A percentile compares a stretch with the other conserved stretches of the same genome.
phyloP scores from a whole-genome alignment of 2,888 invertebrate genomes.

The Drosophila testacea region DNA sequence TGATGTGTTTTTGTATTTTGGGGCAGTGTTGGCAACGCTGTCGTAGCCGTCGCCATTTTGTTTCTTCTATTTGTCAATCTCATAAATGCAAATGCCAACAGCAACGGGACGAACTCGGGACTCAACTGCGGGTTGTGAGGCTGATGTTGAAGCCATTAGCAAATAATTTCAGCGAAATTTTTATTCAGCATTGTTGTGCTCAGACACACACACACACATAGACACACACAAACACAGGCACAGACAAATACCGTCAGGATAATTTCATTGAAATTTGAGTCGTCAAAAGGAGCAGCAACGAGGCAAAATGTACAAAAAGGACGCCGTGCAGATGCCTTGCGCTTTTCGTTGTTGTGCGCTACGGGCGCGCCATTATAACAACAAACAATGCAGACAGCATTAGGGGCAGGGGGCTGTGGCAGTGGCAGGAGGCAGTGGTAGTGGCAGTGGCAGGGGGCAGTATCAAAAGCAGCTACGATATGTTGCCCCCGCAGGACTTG shows the following conservation, averaged over 20 bases:
- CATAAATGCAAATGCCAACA: constrained; percentile 72
- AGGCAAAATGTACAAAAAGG: constrained; percentile 65
- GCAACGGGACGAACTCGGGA: constrained; percentile 30
- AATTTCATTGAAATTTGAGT: constrained; percentile 83
- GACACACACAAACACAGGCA: constrained; percentile 14
- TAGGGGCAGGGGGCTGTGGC: constrained; percentile 10
- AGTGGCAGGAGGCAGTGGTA: not conserved
- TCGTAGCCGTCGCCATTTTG: constrained; percentile 62
- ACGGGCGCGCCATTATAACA: constrained; percentile 77
- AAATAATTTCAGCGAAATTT: constrained; percentile 78
- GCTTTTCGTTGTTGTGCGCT: constrained; percentile 68
- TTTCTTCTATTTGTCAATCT: constrained; percentile 74
- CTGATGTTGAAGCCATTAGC: constrained; percentile 73
- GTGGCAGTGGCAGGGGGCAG: constrained; percentile 5
- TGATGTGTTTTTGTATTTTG: constrained; percentile 40
- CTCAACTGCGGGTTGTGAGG: constrained; percentile 33
- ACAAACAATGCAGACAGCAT: constrained; percentile 71
- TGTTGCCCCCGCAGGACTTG: constrained; percentile 69
- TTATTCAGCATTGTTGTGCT: constrained; percentile 68
- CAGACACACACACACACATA: constrained; percentile 36
- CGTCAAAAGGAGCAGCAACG: constrained; percentile 68
- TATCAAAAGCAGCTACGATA: constrained; percentile 13
- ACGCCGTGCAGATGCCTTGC: constrained; percentile 74
- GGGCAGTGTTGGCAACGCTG: constrained; percentile 33
- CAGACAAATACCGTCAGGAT: constrained; percentile 77